Conservation (phyloP, 2,113 vertebrate species). For the Centropus unirufus region DNA sequence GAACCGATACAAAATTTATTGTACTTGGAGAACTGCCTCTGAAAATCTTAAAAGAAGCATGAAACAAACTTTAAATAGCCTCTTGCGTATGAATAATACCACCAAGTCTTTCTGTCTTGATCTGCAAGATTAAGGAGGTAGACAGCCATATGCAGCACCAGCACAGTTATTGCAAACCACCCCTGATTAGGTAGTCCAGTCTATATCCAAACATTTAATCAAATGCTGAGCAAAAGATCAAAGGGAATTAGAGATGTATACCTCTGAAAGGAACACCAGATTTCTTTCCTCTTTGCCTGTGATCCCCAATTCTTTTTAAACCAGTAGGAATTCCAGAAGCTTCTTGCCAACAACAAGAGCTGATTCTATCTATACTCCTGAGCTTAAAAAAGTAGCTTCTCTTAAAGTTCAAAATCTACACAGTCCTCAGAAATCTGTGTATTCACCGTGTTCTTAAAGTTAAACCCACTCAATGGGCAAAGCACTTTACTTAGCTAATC, state of each 20-base stretch:
- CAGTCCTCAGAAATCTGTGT: background rate
- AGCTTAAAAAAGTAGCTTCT: background rate
- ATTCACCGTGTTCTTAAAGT: background rate
- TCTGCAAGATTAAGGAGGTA: conserved; percentile 6
- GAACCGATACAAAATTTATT: background rate
- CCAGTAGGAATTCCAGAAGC: conserved; percentile 17
- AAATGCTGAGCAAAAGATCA: conserved; percentile 39
- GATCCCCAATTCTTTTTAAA: conserved; percentile 45
- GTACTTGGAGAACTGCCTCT: background rate
- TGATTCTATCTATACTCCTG: background rate
- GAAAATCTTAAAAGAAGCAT: background rate
- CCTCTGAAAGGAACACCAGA: background rate
- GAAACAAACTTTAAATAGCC: conserved; percentile 28
- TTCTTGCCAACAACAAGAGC: background rate
- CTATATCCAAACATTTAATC: conserved; percentile 21
- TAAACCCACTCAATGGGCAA: background rate
- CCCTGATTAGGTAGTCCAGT: conserved; percentile 10
- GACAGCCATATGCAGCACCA: background rate
- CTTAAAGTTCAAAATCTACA: background rate
- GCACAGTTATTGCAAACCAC: background rate
- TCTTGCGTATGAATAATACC: background rate
- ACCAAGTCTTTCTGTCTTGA: background rate
- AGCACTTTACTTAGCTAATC: background rate
- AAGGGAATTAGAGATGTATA: conserved; percentile 44
- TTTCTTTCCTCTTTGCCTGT: conserved; percentile 40